Percentiles rank a stretch among this genome's conserved stretches.
Evolutionary conservation across 2,888 invertebrate species (phyloP).

Genomic region (Caenorhabditis imperialis): DNA sequence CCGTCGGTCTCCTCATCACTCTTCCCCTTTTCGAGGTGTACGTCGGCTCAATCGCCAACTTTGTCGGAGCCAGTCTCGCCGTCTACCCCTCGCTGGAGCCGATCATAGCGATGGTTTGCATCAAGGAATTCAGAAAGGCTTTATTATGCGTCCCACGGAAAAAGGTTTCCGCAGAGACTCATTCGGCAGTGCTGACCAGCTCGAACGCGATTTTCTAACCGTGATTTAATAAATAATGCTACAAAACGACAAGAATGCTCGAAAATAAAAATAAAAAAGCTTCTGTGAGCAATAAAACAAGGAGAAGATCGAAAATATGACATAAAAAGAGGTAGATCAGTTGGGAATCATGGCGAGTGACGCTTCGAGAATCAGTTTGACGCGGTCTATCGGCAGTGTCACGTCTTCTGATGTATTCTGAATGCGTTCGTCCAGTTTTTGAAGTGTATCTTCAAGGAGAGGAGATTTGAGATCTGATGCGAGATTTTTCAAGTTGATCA

Average conservation of each 20-base stretch:
- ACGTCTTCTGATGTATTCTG: background rate
- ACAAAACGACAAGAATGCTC: too few relatives aligned
- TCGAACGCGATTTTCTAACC: too few relatives aligned
- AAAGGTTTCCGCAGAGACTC: too few relatives aligned
- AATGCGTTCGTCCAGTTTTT: background rate
- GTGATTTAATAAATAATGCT: too few relatives aligned
- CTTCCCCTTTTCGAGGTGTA: conserved; percentile 34
- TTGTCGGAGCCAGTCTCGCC: conserved; percentile 11
- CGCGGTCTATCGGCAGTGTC: conserved; percentile 10
- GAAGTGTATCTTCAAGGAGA: background rate
- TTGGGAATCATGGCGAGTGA: conserved; percentile 23
- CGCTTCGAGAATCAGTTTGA: conserved; percentile 28
- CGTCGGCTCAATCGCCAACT: conserved; percentile 17
- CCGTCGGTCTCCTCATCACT: conserved; percentile 25
- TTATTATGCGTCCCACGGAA: too few relatives aligned
- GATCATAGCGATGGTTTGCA: conserved; percentile 22
- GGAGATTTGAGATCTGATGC: background rate
- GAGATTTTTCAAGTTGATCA: background rate
- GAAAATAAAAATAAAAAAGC: too few relatives aligned
- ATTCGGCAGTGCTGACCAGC: too few relatives aligned
- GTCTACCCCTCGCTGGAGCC: conserved; percentile 30
- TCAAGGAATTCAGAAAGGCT: conserved; percentile 35
- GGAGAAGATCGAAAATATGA: too few relatives aligned
- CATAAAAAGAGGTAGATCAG: background rate
- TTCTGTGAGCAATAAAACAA: too few relatives aligned